Percentiles rank a stretch among this genome's conserved stretches.
Conservation (phyloP, 2,797 vertebrate species). For the Carcharodon carcharias region DNA sequence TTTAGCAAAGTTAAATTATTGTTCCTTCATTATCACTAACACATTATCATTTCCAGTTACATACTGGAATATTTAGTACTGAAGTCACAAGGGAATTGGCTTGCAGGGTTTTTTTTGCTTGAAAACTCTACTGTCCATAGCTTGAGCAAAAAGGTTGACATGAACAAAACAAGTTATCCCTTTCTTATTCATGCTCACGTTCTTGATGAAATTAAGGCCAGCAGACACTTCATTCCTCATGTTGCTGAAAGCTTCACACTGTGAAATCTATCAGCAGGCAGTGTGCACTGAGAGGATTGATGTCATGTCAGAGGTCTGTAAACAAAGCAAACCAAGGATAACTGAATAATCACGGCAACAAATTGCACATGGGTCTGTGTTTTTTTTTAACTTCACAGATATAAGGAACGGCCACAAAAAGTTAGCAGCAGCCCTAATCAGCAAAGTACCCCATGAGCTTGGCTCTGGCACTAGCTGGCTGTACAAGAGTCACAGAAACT, state of each 20-base stretch:
- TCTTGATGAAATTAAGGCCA: background rate
- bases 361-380: background rate
- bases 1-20: too few species aligned
- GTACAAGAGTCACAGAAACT: background rate
- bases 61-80: background rate
- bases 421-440: background rate
- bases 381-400: background rate
- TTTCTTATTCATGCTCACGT: background rate
- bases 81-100: background rate
- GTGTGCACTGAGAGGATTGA: background rate
- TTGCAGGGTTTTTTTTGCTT: background rate
- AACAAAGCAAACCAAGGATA: background rate
- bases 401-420: background rate
- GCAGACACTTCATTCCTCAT: background rate
- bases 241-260: background rate
- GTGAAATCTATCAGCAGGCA: background rate
- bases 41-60: too few species aligned
- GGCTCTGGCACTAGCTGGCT: too few species aligned
- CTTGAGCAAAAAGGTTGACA: background rate
- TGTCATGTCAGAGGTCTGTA: background rate
- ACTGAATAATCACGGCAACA: background rate
- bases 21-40: too few species aligned
- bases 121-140: background rate
- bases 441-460: background rate
- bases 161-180: background rate